phyloP scores from a whole-genome alignment of 2,113 vertebrate genomes.

The Symphodus melops region DNA sequence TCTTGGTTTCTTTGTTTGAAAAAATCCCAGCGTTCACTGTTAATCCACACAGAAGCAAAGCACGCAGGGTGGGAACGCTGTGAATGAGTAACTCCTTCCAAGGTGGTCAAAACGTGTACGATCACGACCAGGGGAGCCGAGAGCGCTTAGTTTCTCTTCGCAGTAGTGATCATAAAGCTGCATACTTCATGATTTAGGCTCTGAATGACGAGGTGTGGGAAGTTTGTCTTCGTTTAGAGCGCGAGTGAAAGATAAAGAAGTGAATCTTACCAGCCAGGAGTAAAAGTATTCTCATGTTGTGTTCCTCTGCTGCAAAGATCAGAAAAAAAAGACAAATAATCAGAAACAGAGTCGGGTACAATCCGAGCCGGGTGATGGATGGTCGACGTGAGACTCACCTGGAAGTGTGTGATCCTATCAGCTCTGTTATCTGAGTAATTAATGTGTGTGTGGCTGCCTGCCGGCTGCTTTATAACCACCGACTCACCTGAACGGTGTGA shows the following conservation, averaged over 20 bases:
- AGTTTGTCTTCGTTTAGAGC: not conserved
- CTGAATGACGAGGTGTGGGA: not conserved
- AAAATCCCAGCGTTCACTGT: not conserved
- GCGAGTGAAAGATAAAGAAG: not conserved
- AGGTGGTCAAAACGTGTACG: constrained; percentile 16
- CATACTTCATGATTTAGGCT: not conserved
- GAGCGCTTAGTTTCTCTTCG: not conserved
- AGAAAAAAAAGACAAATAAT: not conserved
- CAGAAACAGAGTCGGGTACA: not conserved
- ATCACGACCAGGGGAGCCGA: constrained; percentile 8
- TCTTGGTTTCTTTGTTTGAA: not conserved
- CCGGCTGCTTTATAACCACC: constrained; percentile 78
- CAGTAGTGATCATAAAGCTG: not conserved
- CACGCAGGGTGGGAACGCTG: not conserved
- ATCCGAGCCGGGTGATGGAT: not conserved
- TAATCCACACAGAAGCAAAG: not conserved
- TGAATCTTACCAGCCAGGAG: constrained; percentile 76
- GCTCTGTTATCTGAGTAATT: not conserved
- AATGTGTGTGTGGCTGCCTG: not conserved
- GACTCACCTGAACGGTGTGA: constrained; percentile 85
- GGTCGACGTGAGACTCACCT: constrained; percentile 29
- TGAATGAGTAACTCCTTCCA: not conserved
- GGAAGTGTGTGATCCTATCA: not conserved
- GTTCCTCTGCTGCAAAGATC: not conserved
- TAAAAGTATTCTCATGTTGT: constrained; percentile 69